A percentile compares a stretch with the other conserved stretches of the same genome.
Evolutionary conservation across 2,888 invertebrate species (phyloP).

Genomic region (Cephus runcator): DNA sequence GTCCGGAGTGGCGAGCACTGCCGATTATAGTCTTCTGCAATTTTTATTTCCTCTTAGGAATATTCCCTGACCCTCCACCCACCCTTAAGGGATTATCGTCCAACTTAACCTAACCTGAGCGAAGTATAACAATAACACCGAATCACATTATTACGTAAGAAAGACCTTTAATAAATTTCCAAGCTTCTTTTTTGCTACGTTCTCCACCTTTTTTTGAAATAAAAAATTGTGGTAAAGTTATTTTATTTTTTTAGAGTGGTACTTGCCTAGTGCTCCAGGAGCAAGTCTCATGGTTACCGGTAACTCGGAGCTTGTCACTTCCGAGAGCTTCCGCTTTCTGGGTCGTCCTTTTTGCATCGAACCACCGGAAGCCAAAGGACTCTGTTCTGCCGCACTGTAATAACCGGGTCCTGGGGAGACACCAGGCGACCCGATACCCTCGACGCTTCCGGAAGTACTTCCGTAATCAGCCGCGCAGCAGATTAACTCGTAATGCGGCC

Average conservation of each 20-base stretch:
- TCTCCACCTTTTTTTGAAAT: neutral
- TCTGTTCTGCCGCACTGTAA: conserved; percentile 70
- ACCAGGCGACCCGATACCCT: conserved; percentile 69
- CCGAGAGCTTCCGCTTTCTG: conserved; percentile 78
- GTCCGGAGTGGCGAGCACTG: neutral
- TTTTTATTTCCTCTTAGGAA: neutral
- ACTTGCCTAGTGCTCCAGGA: conserved; percentile 76
- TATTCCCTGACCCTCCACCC: neutral
- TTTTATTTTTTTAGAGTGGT: neutral
- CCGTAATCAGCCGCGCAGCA: conserved; percentile 68
- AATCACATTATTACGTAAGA: neutral
- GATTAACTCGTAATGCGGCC: conserved; percentile 77
- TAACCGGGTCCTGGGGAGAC: conserved; percentile 74
- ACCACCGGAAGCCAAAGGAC: conserved; percentile 51
- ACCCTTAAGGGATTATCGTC: neutral
- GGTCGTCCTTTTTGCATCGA: conserved; percentile 81
- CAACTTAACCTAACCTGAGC: neutral
- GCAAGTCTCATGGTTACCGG: conserved; percentile 79
- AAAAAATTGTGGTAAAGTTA: neutral
- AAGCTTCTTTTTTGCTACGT: neutral
- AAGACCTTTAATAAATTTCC: neutral
- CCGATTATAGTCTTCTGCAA: conserved; percentile 6
- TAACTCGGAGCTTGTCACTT: conserved; percentile 70
- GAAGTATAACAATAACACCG: neutral
- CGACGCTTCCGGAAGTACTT: conserved; percentile 73